These are phyloP conservation scores for Neelides sp. DNA, from an alignment of 1,140 invertebrate species.

Conservation along the genomic window DNA sequence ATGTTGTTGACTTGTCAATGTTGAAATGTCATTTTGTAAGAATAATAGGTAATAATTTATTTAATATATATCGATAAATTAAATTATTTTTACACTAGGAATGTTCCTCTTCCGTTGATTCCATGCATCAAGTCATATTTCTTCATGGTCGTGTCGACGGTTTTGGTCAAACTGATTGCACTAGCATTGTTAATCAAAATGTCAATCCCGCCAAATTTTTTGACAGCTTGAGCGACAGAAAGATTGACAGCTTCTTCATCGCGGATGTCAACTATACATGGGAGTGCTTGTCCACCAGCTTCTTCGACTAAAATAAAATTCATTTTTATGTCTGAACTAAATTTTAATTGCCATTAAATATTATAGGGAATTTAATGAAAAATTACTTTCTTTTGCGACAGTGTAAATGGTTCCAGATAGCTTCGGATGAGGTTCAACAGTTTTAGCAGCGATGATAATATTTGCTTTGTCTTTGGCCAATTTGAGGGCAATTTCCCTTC, in stretches of 20 bases:
- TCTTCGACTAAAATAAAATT: conserved; percentile 88
- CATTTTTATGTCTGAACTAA: too few species aligned
- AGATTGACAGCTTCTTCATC: conserved; percentile 66
- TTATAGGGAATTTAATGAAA: too few species aligned
- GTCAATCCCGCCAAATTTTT: conserved; percentile 92
- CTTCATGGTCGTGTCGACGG: conserved; percentile 84
- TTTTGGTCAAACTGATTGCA: conserved; percentile 85
- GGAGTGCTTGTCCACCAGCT: conserved; percentile 79
- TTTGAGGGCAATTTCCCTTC: conserved; percentile 90
- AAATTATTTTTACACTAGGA: conserved; percentile 80
- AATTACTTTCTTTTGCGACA: conserved; percentile 90
- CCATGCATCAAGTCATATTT: conserved; percentile 85
- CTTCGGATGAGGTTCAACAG: conserved; percentile 86
- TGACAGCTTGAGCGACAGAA: conserved; percentile 75
- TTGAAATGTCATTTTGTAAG: too few species aligned
- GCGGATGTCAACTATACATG: conserved; percentile 87
- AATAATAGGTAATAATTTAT: too few species aligned
- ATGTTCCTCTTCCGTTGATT: conserved; percentile 83
- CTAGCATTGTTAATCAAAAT: conserved; percentile 93
- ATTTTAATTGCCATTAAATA: too few species aligned
- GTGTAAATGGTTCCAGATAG: conserved; percentile 97
- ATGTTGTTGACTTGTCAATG: too few species aligned
- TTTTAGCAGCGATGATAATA: conserved; percentile 89
- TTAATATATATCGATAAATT: too few species aligned
- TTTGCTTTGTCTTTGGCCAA: conserved; percentile 88